phyloP scores from a whole-genome alignment of 2,888 invertebrate species.

The Lepidochitona cinerea region DNA sequence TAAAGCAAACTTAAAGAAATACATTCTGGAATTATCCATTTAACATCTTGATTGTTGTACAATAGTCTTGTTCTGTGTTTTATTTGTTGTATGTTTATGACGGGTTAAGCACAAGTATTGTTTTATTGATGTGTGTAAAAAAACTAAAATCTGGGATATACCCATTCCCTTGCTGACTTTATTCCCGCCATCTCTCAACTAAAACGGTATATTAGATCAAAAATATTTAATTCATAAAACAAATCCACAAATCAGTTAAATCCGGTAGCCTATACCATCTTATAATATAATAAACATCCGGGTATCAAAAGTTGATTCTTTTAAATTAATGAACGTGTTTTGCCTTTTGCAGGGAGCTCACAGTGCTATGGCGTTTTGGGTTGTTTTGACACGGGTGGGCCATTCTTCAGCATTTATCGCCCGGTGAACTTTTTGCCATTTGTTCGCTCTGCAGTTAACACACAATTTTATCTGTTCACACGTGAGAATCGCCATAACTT shows the following conservation, averaged over 20 bases:
- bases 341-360: background rate
- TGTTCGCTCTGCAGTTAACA: slow-evolving; percentile 25
- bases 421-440: slow-evolving; percentile 47
- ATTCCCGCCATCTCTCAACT: no score
- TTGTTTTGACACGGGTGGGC: slow-evolving; percentile 86
- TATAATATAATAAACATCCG: no score
- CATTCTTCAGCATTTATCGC: slow-evolving; percentile 79
- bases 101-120: no score
- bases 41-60: background rate
- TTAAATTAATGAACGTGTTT: no score
- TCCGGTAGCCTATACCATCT: no score
- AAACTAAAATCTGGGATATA: no score
- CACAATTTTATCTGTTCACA: slow-evolving; percentile 36
- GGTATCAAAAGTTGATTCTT: no score
- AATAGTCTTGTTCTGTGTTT: background rate
- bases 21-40: background rate
- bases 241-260: no score
- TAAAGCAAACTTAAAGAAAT: background rate
- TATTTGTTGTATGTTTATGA: background rate
- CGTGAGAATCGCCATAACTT: slow-evolving; percentile 15
- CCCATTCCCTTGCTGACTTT: no score
- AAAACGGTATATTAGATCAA: no score
- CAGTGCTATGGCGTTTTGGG: slow-evolving; percentile 92
- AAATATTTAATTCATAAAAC: no score
- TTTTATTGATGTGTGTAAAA: no score